phyloP scores from a whole-genome alignment of 2,113 vertebrate species.

The Corythoichthys intestinalis region DNA sequence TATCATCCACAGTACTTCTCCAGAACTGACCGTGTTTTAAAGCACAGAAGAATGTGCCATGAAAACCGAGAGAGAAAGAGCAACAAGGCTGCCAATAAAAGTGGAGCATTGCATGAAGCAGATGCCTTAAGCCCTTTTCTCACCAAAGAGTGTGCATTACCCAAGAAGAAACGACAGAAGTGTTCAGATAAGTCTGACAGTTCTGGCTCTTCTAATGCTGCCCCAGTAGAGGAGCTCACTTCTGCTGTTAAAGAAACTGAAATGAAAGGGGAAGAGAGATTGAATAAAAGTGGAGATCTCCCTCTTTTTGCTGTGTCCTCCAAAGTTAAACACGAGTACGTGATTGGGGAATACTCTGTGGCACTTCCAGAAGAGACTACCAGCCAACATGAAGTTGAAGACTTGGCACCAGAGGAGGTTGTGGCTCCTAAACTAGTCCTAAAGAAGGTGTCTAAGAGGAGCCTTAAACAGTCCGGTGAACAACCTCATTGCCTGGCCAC shows the following conservation, averaged over 20 bases:
- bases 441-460: slow-evolving; percentile 91
- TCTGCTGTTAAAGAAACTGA: slow-evolving; percentile 45
- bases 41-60: slow-evolving; percentile 99
- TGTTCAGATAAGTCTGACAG: slow-evolving; percentile 76
- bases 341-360: slow-evolving; percentile 88
- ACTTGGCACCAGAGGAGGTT: slow-evolving; percentile 79
- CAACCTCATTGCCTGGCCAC: slow-evolving; percentile 83
- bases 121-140: slow-evolving; percentile 77
- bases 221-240: slow-evolving; percentile 55
- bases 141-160: slow-evolving; percentile 86
- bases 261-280: slow-evolving; percentile 82
- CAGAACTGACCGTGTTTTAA: slow-evolving; percentile 95
- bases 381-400: slow-evolving; percentile 72
- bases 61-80: slow-evolving; percentile 91
- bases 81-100: slow-evolving; percentile 84
- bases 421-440: slow-evolving; percentile 89
- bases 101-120: slow-evolving; percentile 75
- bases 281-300: slow-evolving; percentile 82
- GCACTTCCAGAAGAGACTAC: slow-evolving; percentile 85
- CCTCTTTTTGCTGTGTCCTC: slow-evolving; percentile 84
- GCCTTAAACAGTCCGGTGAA: slow-evolving; percentile 77
- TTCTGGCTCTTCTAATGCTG: slow-evolving; percentile 30
- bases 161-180: slow-evolving; percentile 95
- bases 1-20: slow-evolving; percentile 85
- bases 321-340: slow-evolving; percentile 96